Evolutionary conservation across 2,113 vertebrate species (phyloP).

Genomic region (Lutjanus erythropterus): DNA sequence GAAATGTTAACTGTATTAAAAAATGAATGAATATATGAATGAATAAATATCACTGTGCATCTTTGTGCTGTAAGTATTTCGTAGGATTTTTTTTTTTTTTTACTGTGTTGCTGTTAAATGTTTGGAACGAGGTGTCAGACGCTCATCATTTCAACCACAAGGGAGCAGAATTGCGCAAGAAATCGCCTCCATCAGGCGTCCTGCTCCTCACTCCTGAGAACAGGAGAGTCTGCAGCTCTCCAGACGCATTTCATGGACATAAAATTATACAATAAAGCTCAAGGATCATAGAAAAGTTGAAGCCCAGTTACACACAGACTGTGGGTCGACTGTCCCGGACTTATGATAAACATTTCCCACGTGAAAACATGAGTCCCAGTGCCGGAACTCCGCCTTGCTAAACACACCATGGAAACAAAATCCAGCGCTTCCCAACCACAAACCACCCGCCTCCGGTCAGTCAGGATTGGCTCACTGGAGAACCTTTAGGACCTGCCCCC

Average conservation of each 20-base stretch:
- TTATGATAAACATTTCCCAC: slow-evolving; percentile 17
- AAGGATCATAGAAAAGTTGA: not conserved
- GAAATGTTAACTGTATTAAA: no score
- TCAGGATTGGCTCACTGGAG: slow-evolving; percentile 65
- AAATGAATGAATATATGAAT: no score
- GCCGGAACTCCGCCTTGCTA: slow-evolving; percentile 46
- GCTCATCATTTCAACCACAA: slow-evolving; percentile 21
- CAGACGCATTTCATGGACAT: not conserved
- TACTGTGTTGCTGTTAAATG: not conserved
- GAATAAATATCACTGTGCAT: not conserved
- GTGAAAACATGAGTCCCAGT: slow-evolving; percentile 31
- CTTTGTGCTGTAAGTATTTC: no score
- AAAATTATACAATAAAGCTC: not conserved
- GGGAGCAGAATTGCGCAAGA: slow-evolving; percentile 52
- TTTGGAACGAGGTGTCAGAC: not conserved
- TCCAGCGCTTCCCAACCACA: slow-evolving; percentile 24
- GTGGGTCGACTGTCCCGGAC: no score
- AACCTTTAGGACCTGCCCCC: slow-evolving; percentile 10
- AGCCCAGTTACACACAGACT: not conserved
- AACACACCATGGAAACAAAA: slow-evolving; percentile 47
- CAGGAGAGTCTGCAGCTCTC: not conserved
- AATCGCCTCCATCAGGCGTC: not conserved
- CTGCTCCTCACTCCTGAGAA: not conserved
- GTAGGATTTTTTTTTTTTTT: no score
- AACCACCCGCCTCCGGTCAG: slow-evolving; percentile 66